Percentiles rank a stretch among this genome's conserved stretches.
phyloP scores from a whole-genome alignment of 1,140 invertebrate genomes.

The Drosophila micromelanica region DNA sequence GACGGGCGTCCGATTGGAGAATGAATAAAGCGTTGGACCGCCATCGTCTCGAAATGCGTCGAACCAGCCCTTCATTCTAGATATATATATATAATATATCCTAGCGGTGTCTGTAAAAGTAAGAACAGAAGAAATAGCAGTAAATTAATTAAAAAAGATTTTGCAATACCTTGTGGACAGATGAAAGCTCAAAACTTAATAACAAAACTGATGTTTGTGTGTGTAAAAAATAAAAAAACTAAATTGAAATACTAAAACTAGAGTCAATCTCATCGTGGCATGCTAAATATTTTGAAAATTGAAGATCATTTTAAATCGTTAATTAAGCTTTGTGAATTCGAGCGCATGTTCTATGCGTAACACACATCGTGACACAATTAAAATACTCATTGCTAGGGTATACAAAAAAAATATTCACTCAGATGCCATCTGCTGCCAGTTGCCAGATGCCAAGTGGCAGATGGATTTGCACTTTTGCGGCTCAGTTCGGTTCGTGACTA shows the following conservation, averaged over 20 bases:
- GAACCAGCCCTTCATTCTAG: conserved; percentile 94
- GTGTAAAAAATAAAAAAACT: too few relatives aligned
- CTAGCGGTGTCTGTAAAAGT: conserved; percentile 33
- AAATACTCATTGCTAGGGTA: neutral
- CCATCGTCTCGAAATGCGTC: conserved; percentile 96
- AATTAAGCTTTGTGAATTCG: too few relatives aligned
- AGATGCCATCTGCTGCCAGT: neutral
- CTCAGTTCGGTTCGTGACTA: conserved; percentile 62
- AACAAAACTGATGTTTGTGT: conserved; percentile 33
- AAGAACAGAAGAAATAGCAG: neutral
- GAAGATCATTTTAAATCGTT: too few relatives aligned
- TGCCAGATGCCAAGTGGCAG: conserved; percentile 46
- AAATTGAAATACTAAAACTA: too few relatives aligned
- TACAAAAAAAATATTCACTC: conserved; percentile 4
- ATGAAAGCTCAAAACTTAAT: conserved; percentile 21
- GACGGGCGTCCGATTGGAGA: conserved; percentile 96
- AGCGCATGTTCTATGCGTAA: neutral
- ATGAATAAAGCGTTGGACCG: conserved; percentile 96
- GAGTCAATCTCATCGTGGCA: conserved; percentile 22
- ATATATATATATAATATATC: conserved; percentile 38
- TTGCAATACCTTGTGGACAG: conserved; percentile 1
- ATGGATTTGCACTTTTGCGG: conserved; percentile 52
- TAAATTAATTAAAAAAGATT: conserved; percentile 9
- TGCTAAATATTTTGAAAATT: too few relatives aligned
- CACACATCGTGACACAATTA: neutral